Conservation (phyloP, 2,888 invertebrate genomes). For the Sminthurinus aureus region DNA sequence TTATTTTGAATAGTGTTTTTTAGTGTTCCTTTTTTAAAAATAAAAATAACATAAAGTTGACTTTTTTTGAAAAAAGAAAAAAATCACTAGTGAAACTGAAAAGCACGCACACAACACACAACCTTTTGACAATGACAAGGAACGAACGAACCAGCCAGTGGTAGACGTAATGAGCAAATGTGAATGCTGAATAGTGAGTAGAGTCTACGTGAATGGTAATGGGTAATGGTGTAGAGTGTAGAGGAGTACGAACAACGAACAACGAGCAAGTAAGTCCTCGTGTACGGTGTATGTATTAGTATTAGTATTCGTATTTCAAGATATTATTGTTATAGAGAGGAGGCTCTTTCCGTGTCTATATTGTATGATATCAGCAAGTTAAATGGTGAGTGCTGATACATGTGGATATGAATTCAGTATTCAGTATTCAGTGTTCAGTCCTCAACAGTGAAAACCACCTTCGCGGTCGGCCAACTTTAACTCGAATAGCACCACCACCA, state of each 20-base stretch:
- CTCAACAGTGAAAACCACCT: conserved; percentile 53
- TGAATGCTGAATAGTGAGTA: background rate
- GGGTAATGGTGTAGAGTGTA: no score
- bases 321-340: background rate
- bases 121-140: background rate
- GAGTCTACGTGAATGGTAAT: background rate
- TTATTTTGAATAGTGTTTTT: no score
- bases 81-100: background rate
- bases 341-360: background rate
- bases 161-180: background rate
- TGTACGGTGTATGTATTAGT: background rate
- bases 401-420: background rate
- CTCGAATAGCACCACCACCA: conserved; percentile 46
- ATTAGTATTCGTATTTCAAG: background rate
- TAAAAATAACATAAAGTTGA: no score
- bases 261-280: background rate
- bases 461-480: conserved; percentile 59
- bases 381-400: background rate
- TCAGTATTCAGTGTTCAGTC: no score
- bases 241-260: no score
- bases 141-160: background rate
- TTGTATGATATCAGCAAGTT: background rate
- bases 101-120: background rate
- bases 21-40: no score
- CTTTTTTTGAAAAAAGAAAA: background rate